Conservation (phyloP, 1,140 invertebrate genomes). For the Diachasmimorpha longicaudata region DNA sequence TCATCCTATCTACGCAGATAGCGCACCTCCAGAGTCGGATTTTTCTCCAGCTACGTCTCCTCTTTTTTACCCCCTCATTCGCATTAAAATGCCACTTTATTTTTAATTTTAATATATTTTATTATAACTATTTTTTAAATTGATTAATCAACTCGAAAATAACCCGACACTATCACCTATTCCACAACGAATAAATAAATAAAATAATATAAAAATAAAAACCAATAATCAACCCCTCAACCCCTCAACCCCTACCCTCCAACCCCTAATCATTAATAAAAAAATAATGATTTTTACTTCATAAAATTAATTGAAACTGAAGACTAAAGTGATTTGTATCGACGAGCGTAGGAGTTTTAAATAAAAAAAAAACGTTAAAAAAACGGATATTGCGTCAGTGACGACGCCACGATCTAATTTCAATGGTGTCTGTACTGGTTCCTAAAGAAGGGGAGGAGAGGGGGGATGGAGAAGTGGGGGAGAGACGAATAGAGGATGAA, state of each 20-base stretch:
- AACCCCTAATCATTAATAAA: no score
- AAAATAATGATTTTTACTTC: no score
- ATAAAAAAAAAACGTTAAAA: background rate
- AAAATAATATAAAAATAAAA: no score
- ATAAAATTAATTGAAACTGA: background rate
- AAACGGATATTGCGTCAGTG: background rate
- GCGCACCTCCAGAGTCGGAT: constrained; percentile 40
- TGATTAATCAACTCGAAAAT: background rate
- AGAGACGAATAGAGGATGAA: background rate
- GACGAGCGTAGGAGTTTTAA: background rate
- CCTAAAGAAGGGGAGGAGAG: background rate
- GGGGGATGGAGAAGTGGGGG: background rate
- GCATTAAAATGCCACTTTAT: background rate
- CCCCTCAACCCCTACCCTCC: no score
- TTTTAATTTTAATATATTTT: background rate
- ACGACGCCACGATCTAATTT: constrained; percentile 6
- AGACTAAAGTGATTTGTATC: background rate
- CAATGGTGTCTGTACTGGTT: background rate
- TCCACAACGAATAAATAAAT: no score
- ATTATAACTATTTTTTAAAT: background rate
- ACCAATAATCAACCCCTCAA: no score
- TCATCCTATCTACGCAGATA: constrained; percentile 50
- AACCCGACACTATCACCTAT: background rate
- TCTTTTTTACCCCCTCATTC: constrained; percentile 5
- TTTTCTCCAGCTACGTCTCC: constrained; percentile 29